Conservation (phyloP, 2,888 invertebrate genomes). For the Drosophila maculinotata region DNA sequence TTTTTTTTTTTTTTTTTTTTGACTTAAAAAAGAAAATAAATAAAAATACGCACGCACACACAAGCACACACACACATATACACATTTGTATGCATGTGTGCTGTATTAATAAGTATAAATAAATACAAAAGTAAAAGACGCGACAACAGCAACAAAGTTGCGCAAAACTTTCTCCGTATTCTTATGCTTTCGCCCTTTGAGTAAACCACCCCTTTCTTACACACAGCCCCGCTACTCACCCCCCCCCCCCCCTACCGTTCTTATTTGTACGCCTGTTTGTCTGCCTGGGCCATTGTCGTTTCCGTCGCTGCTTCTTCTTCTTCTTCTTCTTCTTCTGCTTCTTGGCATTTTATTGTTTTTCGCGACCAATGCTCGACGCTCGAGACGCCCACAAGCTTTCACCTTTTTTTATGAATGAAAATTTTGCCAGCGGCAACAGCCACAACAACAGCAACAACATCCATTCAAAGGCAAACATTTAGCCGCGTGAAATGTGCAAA, state of each 20-base stretch:
- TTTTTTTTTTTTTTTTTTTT: slow-evolving; percentile 51
- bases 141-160: slow-evolving; percentile 49
- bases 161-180: slow-evolving; percentile 56
- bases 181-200: slow-evolving; percentile 1
- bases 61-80: slow-evolving; percentile 10
- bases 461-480: slow-evolving; percentile 54
- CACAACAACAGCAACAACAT: slow-evolving; percentile 29
- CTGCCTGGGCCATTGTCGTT: slow-evolving; percentile 58
- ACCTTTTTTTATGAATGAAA: slow-evolving; percentile 77
- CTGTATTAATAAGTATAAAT: slow-evolving; percentile 69
- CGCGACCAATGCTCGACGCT: too few species aligned
- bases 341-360: slow-evolving; percentile 73
- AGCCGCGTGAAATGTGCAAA: slow-evolving; percentile 75
- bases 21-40: slow-evolving; percentile 71
- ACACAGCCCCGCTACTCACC: not conserved
- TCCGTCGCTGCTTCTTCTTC: slow-evolving; percentile 34
- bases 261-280: slow-evolving; percentile 64
- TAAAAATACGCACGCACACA: slow-evolving; percentile 41
- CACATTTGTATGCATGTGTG: slow-evolving; percentile 43
- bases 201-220: not conserved
- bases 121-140: slow-evolving; percentile 59
- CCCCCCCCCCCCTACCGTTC: not conserved
- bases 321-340: slow-evolving; percentile 17
- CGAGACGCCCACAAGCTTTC: slow-evolving; percentile 63
- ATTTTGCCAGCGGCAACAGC: slow-evolving; percentile 56